Evolutionary conservation across 2,113 vertebrate genomes (phyloP), one percentile per base, ranked within the genome.

Genomic region (Cardinalis cardinalis): DNA sequence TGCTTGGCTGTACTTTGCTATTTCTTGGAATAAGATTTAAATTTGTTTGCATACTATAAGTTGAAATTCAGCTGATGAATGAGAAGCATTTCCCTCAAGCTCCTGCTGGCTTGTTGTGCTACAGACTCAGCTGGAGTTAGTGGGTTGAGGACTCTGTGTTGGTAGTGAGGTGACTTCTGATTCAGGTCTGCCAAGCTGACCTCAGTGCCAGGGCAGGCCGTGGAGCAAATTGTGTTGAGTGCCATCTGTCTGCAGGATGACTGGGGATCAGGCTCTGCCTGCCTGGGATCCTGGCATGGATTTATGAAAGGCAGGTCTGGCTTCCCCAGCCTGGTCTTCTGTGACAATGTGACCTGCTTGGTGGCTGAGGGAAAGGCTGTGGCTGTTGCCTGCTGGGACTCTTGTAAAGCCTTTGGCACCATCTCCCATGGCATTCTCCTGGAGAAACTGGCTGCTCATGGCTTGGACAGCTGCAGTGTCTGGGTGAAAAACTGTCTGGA

Each of bases 181-280:
- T 51, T 56, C 28, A 69, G 17, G 14, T 85, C 32, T 63, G 43
- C 46, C 32, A 23, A 7, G 13, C 36, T 38, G 56, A 14, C 24
- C 14, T 51, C 3, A 1, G 36, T 69, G 49, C 25, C 29, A n/a
- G 43, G 40, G 16, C 43, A n/a, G 16, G 28, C 36, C 20, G 9
- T 17, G 49, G 43, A 51, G 28, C 32, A 38, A 55, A 38, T 21
- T 18, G 51, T 49, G 19, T 11, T 69, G 32, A 9, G 4, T 56
- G 28, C 41, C 9, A 4, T 79, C 14, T 19, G 9, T 0, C 0
- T 36, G 9, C 25, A 23, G 29, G 46, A 14, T 40, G n/a, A 12
- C 26, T 11, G 12, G 13, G 23, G 3, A 66, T 53, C 8, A 36
- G 53, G 18, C 21, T 8, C 34, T 48, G 8, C 10, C 61, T 24